Percentiles rank a stretch among this genome's conserved stretches.
phyloP scores from a whole-genome alignment of 2,888 invertebrate species.

The Idaea biselata region DNA sequence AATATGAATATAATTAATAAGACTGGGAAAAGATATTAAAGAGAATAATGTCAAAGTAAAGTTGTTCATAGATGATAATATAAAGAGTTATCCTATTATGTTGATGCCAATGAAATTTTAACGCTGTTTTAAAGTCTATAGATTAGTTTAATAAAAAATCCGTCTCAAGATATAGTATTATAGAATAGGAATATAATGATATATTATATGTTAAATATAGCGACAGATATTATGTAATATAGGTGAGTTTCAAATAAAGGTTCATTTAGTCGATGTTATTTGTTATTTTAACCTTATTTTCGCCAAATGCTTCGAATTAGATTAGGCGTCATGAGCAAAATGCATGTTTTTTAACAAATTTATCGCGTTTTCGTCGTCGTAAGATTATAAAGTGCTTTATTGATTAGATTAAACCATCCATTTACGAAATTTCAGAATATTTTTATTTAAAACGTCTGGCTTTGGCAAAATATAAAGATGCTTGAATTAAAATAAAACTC shows the following conservation, averaged over 20 bases:
- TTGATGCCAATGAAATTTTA: constrained; percentile 5
- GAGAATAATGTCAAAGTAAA: constrained; percentile 11
- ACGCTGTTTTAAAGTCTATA: constrained; percentile 4
- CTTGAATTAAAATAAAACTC: background rate
- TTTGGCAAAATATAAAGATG: background rate
- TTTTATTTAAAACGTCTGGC: background rate
- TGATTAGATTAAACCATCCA: background rate
- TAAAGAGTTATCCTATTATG: constrained; percentile 11
- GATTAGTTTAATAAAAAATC: constrained; percentile 15
- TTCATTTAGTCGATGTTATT: constrained; percentile 11
- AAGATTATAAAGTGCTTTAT: background rate
- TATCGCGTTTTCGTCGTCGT: background rate
- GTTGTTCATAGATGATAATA: background rate
- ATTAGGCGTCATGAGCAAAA: background rate
- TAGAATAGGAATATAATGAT: constrained; percentile 11
- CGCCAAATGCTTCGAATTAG: background rate
- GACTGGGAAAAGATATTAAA: constrained; percentile 16
- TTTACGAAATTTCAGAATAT: background rate
- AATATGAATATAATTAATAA: constrained; percentile 17
- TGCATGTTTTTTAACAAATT: background rate
- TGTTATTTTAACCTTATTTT: constrained; percentile 3
- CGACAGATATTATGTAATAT: constrained; percentile 8
- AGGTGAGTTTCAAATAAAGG: constrained; percentile 20
- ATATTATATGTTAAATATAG: constrained; percentile 18
- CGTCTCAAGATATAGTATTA: constrained; percentile 25